phyloP scores from a whole-genome alignment of 2,113 vertebrate species.

The Tragelaphus scriptus region DNA sequence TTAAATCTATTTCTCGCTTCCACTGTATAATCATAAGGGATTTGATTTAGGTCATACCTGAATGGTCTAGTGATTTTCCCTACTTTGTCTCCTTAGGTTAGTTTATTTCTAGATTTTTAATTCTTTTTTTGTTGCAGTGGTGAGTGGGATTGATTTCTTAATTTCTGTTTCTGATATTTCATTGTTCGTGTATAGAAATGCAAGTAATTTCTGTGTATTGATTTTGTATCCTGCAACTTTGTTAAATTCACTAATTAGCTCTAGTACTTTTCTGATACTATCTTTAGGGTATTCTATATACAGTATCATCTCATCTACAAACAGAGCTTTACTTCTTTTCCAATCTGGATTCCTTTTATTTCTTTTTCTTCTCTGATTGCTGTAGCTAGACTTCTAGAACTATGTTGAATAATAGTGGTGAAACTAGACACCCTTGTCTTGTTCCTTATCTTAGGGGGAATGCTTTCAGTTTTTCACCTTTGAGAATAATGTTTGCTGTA shows the following conservation, averaged over 20 bases:
- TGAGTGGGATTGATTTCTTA: background rate
- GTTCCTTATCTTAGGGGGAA: background rate
- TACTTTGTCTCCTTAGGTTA: background rate
- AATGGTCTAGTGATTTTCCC: too few relatives aligned
- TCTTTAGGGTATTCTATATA: background rate
- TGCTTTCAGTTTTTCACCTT: background rate
- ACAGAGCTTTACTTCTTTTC: background rate
- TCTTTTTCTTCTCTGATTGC: background rate
- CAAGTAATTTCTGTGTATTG: background rate
- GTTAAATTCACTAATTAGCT: background rate
- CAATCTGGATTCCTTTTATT: background rate
- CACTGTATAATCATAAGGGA: too few relatives aligned
- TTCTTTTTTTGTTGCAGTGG: background rate
- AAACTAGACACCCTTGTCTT: background rate
- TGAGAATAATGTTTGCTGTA: background rate
- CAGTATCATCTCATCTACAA: background rate
- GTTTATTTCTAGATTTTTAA: background rate
- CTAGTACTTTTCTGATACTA: background rate
- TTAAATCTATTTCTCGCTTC: too few relatives aligned
- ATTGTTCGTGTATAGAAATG: background rate
- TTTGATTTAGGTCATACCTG: too few relatives aligned
- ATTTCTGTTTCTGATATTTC: background rate
- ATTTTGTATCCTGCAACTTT: background rate
- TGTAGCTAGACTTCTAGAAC: background rate
- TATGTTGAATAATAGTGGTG: background rate